Base-by-base conservation (phyloP, 1,140 invertebrate species). In the Drosophila insularis region DNA sequence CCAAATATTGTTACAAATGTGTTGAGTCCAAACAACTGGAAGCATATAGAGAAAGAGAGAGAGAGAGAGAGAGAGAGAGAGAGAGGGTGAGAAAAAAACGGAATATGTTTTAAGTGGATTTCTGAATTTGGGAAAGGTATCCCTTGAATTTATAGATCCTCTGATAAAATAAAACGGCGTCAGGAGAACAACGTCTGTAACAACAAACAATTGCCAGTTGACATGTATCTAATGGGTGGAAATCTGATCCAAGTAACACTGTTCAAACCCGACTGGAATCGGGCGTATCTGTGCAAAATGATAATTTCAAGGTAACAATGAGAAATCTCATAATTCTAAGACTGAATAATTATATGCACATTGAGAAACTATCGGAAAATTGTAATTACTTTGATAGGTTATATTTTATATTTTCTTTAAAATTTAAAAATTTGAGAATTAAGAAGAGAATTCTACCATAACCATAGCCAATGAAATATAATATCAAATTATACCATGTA, bases 1-100 rank as follows among this genome's bases (percentile, higher is more conserved):
- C 71, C 69, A 91, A 91, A 91, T 91, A 91, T 91, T 91, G 86
- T 91, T 91, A 91, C 90, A 91, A 91, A 90, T 91, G 90, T 91
- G 82, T 80, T 90, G 86, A 91, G 78, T 91, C 81, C 67, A 91
- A 90, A 87, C 90, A 91, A 90, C 84, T 89, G 84, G 67, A 72
- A 53, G 72, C 63, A 17, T 70, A 70, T 55, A 55, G 59, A 63
- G 71, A 58, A 23, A 17, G 6, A 14, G 10, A 43, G 4, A 43
- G n/a, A 27, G 23, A 37, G 56, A 59, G 19, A 10, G 37, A 58
- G 27, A 14, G 71, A 68, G 23, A 17, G 13, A 13, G 2, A 39
- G 11, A 39, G 11, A 35, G 31, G 32, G 56, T n/a, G n/a, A n/a
- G n/a, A n/a, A n/a, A 23, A 23, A 23, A 35, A 11, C 62, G 13